Conservation (phyloP, 1,140 invertebrate species). For the Platyscapa corneri region DNA sequence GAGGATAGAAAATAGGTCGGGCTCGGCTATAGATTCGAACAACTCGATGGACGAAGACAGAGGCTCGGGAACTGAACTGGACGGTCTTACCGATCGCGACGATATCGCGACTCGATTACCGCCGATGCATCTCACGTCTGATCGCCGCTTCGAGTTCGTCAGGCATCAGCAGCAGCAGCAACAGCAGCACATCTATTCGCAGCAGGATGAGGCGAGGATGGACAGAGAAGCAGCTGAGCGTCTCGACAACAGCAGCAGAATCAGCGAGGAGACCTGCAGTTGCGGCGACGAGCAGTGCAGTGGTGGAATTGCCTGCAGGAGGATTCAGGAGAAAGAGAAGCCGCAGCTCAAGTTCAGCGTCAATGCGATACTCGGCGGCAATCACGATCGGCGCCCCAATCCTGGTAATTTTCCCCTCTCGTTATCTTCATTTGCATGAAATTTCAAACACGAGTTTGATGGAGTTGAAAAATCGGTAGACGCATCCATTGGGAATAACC, state of each 20-base stretch:
- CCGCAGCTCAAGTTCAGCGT: conserved; percentile 94
- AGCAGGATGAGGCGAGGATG: conserved; percentile 45
- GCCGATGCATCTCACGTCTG: conserved; percentile 26
- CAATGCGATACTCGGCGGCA: conserved; percentile 88
- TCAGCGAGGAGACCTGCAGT: conserved; percentile 65
- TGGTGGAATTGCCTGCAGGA: conserved; percentile 60
- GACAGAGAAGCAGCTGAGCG: conserved; percentile 55
- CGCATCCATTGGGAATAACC: background rate
- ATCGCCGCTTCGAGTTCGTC: conserved; percentile 63
- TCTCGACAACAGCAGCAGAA: conserved; percentile 63
- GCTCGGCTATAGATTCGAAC: conserved; percentile 67
- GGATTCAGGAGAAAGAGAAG: conserved; percentile 76
- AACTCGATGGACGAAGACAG: conserved; percentile 69
- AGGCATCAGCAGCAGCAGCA: conserved; percentile 57
- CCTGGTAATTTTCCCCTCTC: conserved; percentile 63
- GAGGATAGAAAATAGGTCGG: conserved; percentile 67
- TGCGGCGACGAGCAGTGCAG: conserved; percentile 68
- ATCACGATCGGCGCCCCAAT: conserved; percentile 72
- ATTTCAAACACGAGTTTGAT: background rate
- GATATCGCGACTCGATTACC: conserved; percentile 49
- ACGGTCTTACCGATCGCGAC: conserved; percentile 57
- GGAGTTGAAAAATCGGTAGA: too few species aligned
- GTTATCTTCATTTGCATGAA: background rate
- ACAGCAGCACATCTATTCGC: conserved; percentile 52
- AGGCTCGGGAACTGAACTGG: conserved; percentile 58